These are phyloP conservation scores for Brachystomella parvula DNA, from an alignment of 1,140 invertebrate genomes.

Conservation along the genomic window DNA sequence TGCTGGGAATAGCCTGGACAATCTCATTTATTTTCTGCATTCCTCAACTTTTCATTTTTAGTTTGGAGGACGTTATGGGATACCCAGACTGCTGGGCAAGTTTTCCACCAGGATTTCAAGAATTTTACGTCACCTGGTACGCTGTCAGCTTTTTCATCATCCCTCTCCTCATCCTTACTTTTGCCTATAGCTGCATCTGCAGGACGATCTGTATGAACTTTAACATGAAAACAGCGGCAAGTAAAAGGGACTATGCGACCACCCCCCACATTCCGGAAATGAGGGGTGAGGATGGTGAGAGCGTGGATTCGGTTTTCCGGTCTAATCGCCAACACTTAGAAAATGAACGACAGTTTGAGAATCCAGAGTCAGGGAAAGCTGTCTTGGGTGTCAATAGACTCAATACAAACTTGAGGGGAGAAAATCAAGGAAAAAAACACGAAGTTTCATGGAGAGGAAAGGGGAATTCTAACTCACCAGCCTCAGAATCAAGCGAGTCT, in stretches of 20 bases:
- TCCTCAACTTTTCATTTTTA: slow-evolving; percentile 58
- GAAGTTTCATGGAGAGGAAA: too few species aligned
- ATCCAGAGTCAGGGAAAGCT: too few species aligned
- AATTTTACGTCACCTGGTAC: slow-evolving; percentile 55
- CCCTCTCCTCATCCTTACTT: slow-evolving; percentile 52
- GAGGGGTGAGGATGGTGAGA: too few species aligned
- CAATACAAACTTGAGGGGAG: too few species aligned
- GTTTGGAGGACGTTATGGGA: slow-evolving; percentile 48
- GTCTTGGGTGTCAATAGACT: too few species aligned
- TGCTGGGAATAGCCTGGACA: slow-evolving; percentile 56
- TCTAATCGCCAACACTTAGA: too few species aligned
- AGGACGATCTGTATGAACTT: slow-evolving; percentile 48
- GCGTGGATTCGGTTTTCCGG: too few species aligned
- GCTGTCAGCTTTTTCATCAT: slow-evolving; percentile 54
- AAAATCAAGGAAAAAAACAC: too few species aligned
- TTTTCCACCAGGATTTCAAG: slow-evolving; percentile 52
- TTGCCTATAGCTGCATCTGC: slow-evolving; percentile 58
- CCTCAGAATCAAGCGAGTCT: too few species aligned
- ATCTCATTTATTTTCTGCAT: slow-evolving; percentile 54
- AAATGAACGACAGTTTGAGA: too few species aligned
- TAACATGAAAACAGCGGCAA: slow-evolving; percentile 29
- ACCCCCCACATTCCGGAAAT: too few species aligned
- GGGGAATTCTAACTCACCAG: too few species aligned
- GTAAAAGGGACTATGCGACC: background rate
- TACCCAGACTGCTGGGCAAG: slow-evolving; percentile 60